Evolutionary conservation across 2,113 vertebrate genomes (phyloP).

Genomic region (Chionis minor): DNA sequence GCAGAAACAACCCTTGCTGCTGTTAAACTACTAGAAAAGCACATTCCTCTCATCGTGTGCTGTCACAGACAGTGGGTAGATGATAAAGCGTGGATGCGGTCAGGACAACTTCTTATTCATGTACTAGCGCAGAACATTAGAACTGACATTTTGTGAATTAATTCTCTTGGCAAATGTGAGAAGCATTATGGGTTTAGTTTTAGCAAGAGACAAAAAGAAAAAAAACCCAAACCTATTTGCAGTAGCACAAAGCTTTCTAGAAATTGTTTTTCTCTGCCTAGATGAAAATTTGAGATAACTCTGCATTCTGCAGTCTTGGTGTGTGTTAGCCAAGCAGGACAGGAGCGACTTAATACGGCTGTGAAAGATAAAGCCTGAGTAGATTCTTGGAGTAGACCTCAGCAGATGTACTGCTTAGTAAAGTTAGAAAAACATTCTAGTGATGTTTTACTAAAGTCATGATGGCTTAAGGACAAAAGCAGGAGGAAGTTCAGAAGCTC

Average conservation of each 20-base stretch:
- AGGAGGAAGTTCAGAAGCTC: background rate
- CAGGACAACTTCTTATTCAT: background rate
- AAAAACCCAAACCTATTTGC: background rate
- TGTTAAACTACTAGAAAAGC: background rate
- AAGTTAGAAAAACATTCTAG: background rate
- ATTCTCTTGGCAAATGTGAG: background rate
- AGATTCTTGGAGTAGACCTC: background rate
- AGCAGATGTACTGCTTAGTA: background rate
- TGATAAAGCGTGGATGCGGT: background rate
- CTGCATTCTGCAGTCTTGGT: background rate
- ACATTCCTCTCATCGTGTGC: accelerated
- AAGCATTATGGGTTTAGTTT: background rate
- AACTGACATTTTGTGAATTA: background rate
- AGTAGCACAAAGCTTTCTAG: background rate
- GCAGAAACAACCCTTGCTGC: background rate
- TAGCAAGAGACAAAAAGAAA: background rate
- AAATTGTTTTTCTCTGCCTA: background rate
- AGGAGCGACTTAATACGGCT: background rate
- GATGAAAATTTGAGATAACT: background rate
- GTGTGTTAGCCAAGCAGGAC: background rate
- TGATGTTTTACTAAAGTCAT: background rate
- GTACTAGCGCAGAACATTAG: background rate
- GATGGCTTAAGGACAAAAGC: background rate
- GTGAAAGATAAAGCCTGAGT: background rate
- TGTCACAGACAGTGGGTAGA: background rate